phyloP scores from a whole-genome alignment of 2,888 invertebrate genomes.

The Julus scandinavius region DNA sequence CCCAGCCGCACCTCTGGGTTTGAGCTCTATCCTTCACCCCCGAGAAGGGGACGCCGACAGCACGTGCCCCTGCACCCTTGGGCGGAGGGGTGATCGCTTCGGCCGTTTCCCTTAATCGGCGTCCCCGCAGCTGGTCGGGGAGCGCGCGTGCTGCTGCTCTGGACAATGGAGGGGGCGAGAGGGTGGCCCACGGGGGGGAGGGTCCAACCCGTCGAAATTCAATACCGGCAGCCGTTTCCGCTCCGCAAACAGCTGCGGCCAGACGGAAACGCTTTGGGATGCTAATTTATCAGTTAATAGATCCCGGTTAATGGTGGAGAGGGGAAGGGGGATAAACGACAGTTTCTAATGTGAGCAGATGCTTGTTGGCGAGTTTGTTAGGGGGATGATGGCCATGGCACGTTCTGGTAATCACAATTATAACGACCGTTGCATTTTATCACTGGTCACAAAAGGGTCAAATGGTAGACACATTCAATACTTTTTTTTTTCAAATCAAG shows the following conservation, averaged over 20 bases:
- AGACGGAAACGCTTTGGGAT: conserved; percentile 1
- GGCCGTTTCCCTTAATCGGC: not conserved
- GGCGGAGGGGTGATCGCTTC: not conserved
- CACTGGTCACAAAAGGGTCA: too few species aligned
- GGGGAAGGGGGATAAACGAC: not conserved
- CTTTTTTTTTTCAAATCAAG: not conserved
- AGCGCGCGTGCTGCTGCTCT: not conserved
- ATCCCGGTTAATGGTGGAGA: not conserved
- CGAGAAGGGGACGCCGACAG: not conserved
- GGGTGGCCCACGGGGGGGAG: not conserved
- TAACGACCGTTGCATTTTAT: too few species aligned
- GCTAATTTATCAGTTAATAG: conserved; percentile 1
- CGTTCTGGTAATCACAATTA: too few species aligned
- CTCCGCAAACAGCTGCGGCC: not conserved
- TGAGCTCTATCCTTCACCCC: not conserved
- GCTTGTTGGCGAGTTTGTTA: not conserved
- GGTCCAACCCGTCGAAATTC: not conserved
- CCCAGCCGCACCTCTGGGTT: not conserved
- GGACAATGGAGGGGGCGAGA: not conserved
- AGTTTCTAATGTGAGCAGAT: not conserved
- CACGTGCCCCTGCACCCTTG: not conserved
- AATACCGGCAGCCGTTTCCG: conserved; percentile 1
- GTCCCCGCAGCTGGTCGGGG: not conserved
- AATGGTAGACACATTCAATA: too few species aligned
- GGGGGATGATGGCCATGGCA: not conserved